Base-by-base conservation (phyloP, 2,888 invertebrate species). In the Stictocephala bisonia region DNA sequence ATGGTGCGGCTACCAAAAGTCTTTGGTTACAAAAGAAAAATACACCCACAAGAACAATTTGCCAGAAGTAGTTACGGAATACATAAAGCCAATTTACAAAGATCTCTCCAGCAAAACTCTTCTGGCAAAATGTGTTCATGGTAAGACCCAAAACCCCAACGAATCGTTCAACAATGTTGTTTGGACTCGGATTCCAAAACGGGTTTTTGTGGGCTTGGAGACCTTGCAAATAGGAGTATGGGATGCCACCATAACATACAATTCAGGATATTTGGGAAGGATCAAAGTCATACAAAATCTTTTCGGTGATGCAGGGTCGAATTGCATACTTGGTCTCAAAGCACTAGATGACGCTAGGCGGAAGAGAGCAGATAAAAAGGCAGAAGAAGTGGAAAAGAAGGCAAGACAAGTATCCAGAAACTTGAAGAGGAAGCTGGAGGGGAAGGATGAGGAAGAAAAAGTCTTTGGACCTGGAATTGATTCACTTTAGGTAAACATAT, bases 1-100 rank as follows among this genome's bases (percentile, higher is more conserved):
- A 31, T 58, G 58, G 58, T 58, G 58, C 26, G 56, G 56, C 13
- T 56, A 24, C 26, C 56, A 26, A 56, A 56, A 26, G 56, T 56
- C 15, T 22, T 56, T 56, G 56, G 56, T 56, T 26, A 56, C 56
- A 22, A 56, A 56, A 9, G 56, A 56, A 56, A 22, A 22, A 56
- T 56, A 56, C 27, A 56, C 24, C 15, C 58, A 58, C 29, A 58
- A 3, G 15, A 58, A 58, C 11, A 58, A 20, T n/a, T 1, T 58
- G 15, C 58, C 29, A 58, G 15, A 29, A 3, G 58, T 31, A 9
- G 58, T 58, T 18, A 31, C 31, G 31, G n/a, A 58, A 15, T 27
- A 15, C n/a, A 58, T 58, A 29, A 58, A 20, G 13, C 58, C 58
- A n/a, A 9, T 29, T 13, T 58, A 58, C 18, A 26, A 29, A 29